A percentile compares a stretch with the other conserved stretches of the same genome.
Conservation (phyloP, 2,113 vertebrate species). For the Istiophorus platypterus region DNA sequence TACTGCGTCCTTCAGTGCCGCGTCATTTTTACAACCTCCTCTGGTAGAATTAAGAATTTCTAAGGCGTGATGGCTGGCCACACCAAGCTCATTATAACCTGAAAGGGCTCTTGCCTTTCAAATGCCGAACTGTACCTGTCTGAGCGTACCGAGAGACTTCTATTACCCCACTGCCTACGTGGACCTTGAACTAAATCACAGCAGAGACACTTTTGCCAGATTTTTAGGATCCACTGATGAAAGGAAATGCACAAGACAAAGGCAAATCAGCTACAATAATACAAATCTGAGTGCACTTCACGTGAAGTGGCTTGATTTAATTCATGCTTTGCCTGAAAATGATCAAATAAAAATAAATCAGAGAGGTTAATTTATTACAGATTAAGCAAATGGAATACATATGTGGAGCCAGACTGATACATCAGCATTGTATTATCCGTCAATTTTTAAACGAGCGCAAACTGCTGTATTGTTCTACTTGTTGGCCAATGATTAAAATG, state of each 20-base stretch:
- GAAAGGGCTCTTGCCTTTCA: conserved; percentile 54
- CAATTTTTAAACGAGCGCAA: background rate
- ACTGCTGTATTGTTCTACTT: background rate
- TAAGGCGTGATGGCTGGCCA: conserved; percentile 15
- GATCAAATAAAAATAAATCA: conserved; percentile 27
- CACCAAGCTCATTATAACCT: conserved; percentile 66
- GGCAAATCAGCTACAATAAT: conserved; percentile 21
- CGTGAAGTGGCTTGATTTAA: conserved; percentile 9
- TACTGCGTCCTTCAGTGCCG: background rate
- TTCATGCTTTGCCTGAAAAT: conserved; percentile 15
- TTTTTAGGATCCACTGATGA: conserved; percentile 41
- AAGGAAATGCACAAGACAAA: conserved; percentile 45
- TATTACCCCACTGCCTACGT: conserved; percentile 40
- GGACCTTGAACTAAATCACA: conserved; percentile 54
- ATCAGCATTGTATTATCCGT: background rate
- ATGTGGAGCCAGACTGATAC: conserved; percentile 2
- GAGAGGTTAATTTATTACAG: conserved; percentile 1
- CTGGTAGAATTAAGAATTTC: conserved; percentile 11
- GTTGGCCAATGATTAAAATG: too few relatives aligned
- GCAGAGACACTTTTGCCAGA: conserved; percentile 28
- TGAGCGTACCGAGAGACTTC: conserved; percentile 61
- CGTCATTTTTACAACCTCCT: conserved; percentile 6
- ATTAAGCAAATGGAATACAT: background rate
- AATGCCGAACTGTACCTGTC: conserved; percentile 51
- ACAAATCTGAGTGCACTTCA: conserved; percentile 29